Evolutionary conservation across 2,113 vertebrate genomes (phyloP).

Genomic region (Megaleporinus macrocephalus): DNA sequence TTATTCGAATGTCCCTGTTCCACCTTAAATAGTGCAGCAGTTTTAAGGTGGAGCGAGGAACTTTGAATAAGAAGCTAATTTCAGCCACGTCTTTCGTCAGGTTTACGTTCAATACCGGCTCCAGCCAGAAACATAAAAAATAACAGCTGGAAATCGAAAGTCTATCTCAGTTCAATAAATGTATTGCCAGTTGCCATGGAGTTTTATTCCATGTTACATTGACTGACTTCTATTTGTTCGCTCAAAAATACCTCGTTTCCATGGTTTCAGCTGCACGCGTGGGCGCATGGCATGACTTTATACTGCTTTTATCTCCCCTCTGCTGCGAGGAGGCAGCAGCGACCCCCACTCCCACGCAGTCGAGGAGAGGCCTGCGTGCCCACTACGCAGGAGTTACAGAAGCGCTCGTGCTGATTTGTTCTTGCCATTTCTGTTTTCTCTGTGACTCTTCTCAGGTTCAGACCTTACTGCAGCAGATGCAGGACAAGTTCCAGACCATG

Average conservation of each 20-base stretch:
- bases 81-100: too few relatives aligned
- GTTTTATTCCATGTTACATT: conserved; percentile 13
- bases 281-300: conserved; percentile 35
- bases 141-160: background rate
- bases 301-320: conserved; percentile 24
- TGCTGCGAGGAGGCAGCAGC: conserved; percentile 14
- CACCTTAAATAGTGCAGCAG: too few relatives aligned
- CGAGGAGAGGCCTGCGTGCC: background rate
- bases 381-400: background rate
- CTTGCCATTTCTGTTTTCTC: background rate
- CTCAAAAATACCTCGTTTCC: conserved; percentile 36
- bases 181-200: background rate
- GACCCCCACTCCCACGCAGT: conserved; percentile 36
- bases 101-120: too few relatives aligned
- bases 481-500: conserved; percentile 99
- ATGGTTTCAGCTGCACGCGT: conserved; percentile 38
- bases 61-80: too few relatives aligned
- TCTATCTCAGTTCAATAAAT: background rate
- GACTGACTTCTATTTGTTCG: conserved; percentile 4
- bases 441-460: conserved; percentile 82
- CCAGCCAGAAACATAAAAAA: too few relatives aligned
- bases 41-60: too few relatives aligned
- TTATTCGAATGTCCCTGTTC: too few relatives aligned
- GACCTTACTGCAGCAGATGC: conserved; percentile 97
- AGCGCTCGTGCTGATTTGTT: background rate